Conservation (phyloP, 1,140 invertebrate species). For the Gonioctena quinquepunctata region DNA sequence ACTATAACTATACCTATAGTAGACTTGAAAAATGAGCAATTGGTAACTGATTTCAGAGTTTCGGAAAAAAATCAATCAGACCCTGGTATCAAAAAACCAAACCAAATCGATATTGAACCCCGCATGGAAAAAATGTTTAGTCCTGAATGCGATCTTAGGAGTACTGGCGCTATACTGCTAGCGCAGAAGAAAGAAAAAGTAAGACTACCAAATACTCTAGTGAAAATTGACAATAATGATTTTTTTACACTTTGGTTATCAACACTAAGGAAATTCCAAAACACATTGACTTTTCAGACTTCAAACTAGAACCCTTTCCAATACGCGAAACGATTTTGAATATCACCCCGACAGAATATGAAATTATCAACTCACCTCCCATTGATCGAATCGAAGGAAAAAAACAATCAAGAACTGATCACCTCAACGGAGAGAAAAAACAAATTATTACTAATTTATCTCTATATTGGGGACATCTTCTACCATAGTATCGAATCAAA, state of each 20-base stretch:
- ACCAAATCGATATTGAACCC: neutral
- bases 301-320: neutral
- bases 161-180: neutral
- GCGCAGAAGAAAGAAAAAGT: neutral
- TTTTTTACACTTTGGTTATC: neutral
- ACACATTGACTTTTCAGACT: neutral
- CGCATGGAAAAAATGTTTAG: neutral
- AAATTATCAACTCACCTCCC: neutral
- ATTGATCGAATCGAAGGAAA: neutral
- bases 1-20: conserved; percentile 7
- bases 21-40: conserved; percentile 3
- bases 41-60: neutral
- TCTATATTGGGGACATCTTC: neutral
- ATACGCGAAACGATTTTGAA: neutral
- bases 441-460: neutral
- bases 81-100: neutral
- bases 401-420: neutral
- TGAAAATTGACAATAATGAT: neutral
- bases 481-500: neutral
- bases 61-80: neutral
- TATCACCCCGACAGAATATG: neutral
- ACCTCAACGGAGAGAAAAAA: neutral
- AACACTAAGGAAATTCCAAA: neutral
- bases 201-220: neutral
- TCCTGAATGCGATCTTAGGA: neutral